phyloP scores from a whole-genome alignment of 2,888 invertebrate genomes.

The Polyploca ridens region DNA sequence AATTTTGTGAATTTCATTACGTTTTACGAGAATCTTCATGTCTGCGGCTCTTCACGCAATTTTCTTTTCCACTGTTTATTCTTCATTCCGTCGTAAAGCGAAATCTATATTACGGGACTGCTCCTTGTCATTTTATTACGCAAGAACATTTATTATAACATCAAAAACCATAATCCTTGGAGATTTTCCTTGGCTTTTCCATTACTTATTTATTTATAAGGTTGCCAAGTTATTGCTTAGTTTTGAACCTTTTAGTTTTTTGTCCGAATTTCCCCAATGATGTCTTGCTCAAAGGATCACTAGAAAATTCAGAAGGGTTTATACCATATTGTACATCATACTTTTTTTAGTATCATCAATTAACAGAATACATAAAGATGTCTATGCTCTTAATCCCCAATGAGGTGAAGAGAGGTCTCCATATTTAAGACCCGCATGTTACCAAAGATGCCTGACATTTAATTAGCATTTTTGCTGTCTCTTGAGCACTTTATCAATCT shows the following conservation, averaged over 20 bases:
- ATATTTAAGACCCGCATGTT: too few species aligned
- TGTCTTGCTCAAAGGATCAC: neutral
- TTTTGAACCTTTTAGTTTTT: neutral
- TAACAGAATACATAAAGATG: neutral
- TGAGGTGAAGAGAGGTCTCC: too few species aligned
- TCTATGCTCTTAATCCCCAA: neutral
- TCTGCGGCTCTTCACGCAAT: conserved; percentile 33
- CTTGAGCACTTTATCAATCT: too few species aligned
- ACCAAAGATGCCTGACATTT: too few species aligned
- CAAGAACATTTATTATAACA: conserved; percentile 19
- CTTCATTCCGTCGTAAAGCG: conserved; percentile 41
- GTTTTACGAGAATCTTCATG: conserved; percentile 38
- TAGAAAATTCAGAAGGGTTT: neutral
- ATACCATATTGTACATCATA: neutral
- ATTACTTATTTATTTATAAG: neutral
- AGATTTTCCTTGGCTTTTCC: conserved; percentile 10
- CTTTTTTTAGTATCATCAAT: neutral
- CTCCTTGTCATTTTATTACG: conserved; percentile 27
- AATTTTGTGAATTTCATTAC: conserved; percentile 43
- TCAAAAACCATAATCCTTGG: conserved; percentile 13
- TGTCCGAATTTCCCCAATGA: neutral
- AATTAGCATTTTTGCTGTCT: too few species aligned
- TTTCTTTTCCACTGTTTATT: conserved; percentile 42
- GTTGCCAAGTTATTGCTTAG: conserved; percentile 2
- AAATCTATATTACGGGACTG: conserved; percentile 28